Evolutionary conservation across 1,140 invertebrate species (phyloP).

Genomic region (Brachionus plicatilis): DNA sequence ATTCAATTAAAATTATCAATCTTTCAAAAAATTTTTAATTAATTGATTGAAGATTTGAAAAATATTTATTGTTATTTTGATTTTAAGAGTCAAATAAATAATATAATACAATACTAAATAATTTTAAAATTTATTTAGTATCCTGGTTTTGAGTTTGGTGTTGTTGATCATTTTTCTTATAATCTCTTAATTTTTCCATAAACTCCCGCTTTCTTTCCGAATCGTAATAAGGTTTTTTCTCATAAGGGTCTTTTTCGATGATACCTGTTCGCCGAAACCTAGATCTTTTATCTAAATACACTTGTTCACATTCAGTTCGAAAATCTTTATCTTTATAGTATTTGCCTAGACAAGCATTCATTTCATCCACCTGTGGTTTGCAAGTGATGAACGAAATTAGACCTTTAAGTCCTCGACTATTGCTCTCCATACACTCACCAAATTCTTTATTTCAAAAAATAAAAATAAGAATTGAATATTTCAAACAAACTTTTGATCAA

Average conservation of each 20-base stretch:
- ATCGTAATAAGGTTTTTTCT: constrained; percentile 38
- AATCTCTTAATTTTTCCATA: not conserved
- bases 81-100: not conserved
- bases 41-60: not conserved
- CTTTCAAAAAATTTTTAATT: not conserved
- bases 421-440: constrained; percentile 35
- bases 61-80: not conserved
- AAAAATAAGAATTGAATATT: not conserved
- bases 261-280: constrained; percentile 10
- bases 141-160: not conserved
- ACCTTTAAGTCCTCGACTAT: not conserved
- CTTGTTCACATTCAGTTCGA: constrained; percentile 31
- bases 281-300: constrained; percentile 18
- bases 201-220: not conserved
- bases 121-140: not conserved
- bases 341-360: constrained; percentile 18
- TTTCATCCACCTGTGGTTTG: not conserved
- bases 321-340: constrained; percentile 34
- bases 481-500: not conserved
- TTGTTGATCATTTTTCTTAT: not conserved
- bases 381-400: constrained; percentile 7
- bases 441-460: not conserved
- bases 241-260: constrained; percentile 10
- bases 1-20: not conserved
- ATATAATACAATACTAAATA: not conserved